phyloP scores from a whole-genome alignment of 1,140 invertebrate genomes.

The Zaprionus africanus region DNA sequence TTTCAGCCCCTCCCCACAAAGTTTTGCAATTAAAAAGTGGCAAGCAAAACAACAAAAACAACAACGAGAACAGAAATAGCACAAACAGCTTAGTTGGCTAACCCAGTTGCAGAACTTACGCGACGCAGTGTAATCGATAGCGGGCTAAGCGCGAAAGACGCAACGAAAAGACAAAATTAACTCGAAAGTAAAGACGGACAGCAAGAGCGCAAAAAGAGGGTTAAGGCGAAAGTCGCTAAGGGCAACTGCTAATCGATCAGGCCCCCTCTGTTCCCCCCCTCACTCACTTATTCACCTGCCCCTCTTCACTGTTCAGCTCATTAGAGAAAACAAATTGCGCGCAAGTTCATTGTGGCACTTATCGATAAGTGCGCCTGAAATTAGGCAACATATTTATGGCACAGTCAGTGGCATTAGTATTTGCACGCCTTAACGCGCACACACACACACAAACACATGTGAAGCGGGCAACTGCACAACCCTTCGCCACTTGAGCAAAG shows the following conservation, averaged over 20 bases:
- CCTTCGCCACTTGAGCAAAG: conserved; percentile 77
- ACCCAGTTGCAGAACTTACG: conserved; percentile 47
- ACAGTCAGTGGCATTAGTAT: conserved; percentile 37
- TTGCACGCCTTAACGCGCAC: conserved; percentile 26
- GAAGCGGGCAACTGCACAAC: conserved; percentile 36
- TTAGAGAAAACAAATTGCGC: conserved; percentile 48
- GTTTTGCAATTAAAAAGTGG: conserved; percentile 61
- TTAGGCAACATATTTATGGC: conserved; percentile 36
- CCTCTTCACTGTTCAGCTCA: conserved; percentile 48
- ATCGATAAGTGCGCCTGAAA: conserved; percentile 44
- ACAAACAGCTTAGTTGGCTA: conserved; percentile 46
- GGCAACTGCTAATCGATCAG: conserved; percentile 66
- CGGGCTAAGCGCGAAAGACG: conserved; percentile 29
- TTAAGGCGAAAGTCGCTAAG: conserved; percentile 61
- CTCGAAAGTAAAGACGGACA: conserved; percentile 55
- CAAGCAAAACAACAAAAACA: not conserved
- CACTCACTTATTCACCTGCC: conserved; percentile 7
- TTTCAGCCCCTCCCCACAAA: conserved; percentile 19
- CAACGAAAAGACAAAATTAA: conserved; percentile 63
- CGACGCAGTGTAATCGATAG: conserved; percentile 62
- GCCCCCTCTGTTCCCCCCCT: conserved; percentile 2
- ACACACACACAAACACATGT: not conserved
- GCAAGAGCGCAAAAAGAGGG: conserved; percentile 47
- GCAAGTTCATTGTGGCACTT: conserved; percentile 33
- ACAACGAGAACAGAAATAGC: not conserved